Evolutionary conservation across 2,888 invertebrate genomes (phyloP).

Genomic region (Cheilosia impressa): DNA sequence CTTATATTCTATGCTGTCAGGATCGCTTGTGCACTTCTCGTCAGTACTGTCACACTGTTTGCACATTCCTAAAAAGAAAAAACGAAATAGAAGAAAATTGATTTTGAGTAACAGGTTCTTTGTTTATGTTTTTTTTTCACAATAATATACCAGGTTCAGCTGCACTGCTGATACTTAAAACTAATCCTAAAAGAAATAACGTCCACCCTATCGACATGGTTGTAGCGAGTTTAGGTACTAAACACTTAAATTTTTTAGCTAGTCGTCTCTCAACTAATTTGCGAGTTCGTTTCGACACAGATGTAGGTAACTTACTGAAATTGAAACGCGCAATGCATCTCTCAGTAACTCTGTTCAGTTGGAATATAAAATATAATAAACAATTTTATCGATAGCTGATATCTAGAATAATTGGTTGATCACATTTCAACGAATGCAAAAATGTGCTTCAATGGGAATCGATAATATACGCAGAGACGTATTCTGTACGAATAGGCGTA

Average conservation of each 20-base stretch:
- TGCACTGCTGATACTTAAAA: conserved; percentile 31
- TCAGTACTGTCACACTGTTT: conserved; percentile 17
- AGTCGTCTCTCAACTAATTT: neutral
- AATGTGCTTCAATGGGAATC: conserved; percentile 30
- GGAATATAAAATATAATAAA: conserved; percentile 26
- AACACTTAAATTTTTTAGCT: neutral
- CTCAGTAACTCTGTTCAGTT: conserved; percentile 24
- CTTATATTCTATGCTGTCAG: neutral
- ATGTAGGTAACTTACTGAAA: conserved; percentile 41
- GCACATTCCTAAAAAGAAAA: conserved; percentile 34
- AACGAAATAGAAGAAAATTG: neutral
- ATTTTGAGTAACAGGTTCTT: neutral
- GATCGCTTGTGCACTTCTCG: conserved; percentile 12
- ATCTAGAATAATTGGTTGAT: neutral
- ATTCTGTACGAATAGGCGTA: neutral
- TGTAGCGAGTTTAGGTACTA: neutral
- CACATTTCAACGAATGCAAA: conserved; percentile 21
- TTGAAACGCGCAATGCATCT: conserved; percentile 18
- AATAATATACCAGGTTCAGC: conserved; percentile 1
- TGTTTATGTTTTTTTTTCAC: neutral
- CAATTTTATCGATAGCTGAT: conserved; percentile 47
- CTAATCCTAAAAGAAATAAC: conserved; percentile 16
- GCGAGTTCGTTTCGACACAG: conserved; percentile 6
- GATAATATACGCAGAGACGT: neutral
- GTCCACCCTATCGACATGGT: conserved; percentile 43